Evolutionary conservation across 2,888 invertebrate genomes (phyloP).

Genomic region (Callosobruchus maculatus): DNA sequence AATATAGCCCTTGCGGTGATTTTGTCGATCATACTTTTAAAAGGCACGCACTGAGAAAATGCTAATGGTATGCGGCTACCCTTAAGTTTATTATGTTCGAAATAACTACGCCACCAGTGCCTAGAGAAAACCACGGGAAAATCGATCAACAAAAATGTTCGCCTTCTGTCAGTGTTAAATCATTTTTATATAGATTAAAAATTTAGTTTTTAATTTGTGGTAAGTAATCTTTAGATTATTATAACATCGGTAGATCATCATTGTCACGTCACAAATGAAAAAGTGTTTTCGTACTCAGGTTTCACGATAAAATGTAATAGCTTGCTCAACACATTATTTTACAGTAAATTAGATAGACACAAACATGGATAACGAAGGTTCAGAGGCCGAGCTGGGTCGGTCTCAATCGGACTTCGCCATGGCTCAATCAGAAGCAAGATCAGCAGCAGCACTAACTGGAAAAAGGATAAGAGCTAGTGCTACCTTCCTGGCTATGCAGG

Average conservation of each 20-base stretch:
- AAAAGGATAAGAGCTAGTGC: conserved; percentile 21
- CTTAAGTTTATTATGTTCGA: too few species aligned
- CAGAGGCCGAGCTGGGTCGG: background rate
- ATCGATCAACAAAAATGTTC: background rate
- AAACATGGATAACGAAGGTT: background rate
- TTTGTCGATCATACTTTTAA: too few species aligned
- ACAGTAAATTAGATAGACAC: background rate
- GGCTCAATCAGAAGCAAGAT: background rate
- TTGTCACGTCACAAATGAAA: too few species aligned
- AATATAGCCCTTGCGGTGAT: too few species aligned
- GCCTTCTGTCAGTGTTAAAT: background rate
- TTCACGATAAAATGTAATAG: too few species aligned
- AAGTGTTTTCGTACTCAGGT: too few species aligned
- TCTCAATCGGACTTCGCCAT: background rate
- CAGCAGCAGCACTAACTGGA: background rate
- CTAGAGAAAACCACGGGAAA: background rate
- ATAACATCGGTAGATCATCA: too few species aligned
- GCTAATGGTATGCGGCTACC: too few species aligned
- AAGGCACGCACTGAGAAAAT: too few species aligned
- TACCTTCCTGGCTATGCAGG: conserved; percentile 31
- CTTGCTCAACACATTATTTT: too few species aligned
- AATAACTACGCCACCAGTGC: background rate
- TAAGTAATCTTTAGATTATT: too few species aligned
- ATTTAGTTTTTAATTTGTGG: background rate
- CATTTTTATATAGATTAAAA: background rate